phyloP scores from a whole-genome alignment of 2,888 invertebrate genomes.

The Trichopria drosophilae region DNA sequence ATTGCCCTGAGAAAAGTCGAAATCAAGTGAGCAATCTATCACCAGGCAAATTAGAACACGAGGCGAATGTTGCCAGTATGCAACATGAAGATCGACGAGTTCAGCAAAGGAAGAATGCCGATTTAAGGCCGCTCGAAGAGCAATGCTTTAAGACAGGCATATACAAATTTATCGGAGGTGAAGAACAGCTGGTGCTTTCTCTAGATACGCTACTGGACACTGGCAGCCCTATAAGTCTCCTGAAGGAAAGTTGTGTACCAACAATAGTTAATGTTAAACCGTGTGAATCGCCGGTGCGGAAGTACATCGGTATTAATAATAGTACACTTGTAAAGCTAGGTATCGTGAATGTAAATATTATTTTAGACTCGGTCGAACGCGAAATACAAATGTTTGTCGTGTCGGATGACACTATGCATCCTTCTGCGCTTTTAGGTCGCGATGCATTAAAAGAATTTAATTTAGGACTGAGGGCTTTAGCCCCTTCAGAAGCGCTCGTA shows the following conservation, averaged over 20 bases:
- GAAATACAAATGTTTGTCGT: background rate
- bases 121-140: too few species aligned
- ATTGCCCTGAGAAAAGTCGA: slow-evolving; percentile 5
- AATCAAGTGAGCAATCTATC: background rate
- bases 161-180: too few species aligned
- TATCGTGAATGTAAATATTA: background rate
- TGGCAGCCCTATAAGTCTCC: background rate
- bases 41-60: background rate
- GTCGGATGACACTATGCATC: background rate
- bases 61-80: background rate
- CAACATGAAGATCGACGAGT: too few species aligned
- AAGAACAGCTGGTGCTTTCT: background rate
- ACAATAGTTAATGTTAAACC: too few species aligned
- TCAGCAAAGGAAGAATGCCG: background rate
- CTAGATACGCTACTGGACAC: background rate
- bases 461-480: background rate
- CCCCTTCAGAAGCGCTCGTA: background rate
- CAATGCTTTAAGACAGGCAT: too few species aligned
- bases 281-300: background rate
- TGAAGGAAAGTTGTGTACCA: background rate
- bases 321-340: background rate
- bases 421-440: background rate
- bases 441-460: background rate
- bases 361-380: background rate
- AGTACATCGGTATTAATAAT: background rate